Conservation (phyloP, 2,113 vertebrate species). For the Carassius auratus region DNA sequence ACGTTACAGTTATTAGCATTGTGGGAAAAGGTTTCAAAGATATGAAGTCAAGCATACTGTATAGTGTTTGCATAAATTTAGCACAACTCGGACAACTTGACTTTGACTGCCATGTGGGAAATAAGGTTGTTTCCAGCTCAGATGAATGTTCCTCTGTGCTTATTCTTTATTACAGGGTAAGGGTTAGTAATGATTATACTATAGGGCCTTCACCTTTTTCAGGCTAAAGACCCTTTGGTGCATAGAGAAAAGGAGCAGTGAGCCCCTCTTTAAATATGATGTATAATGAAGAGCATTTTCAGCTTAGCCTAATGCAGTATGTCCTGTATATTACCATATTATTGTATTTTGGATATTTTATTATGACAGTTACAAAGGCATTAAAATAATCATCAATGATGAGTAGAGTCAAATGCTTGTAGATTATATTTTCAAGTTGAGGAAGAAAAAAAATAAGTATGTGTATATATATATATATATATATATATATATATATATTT, state of each 20-base stretch:
- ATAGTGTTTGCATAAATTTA: not conserved
- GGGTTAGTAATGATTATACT: not conserved
- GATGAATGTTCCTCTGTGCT: not conserved
- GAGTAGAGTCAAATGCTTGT: too few relatives aligned
- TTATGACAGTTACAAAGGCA: not conserved
- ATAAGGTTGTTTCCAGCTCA: not conserved
- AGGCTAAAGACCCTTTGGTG: not conserved
- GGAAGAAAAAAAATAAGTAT: too few relatives aligned
- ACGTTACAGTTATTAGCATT: not conserved
- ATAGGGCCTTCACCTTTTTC: not conserved
- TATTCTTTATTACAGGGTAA: not conserved
- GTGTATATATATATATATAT: too few relatives aligned
- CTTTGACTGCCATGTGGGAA: constrained; percentile 3
- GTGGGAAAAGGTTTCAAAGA: not conserved
- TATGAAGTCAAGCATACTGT: not conserved
- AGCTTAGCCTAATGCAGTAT: not conserved
- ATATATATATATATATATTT: too few relatives aligned
- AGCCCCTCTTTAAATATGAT: not conserved
- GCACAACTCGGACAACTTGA: not conserved
- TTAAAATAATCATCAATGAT: not conserved
- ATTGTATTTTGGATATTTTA: not conserved
- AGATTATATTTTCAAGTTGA: too few relatives aligned
- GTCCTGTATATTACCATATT: not conserved
- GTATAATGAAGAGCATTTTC: not conserved
- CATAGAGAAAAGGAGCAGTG: not conserved